Conservation (phyloP, 2,113 vertebrate genomes). For the Marmota flaviventris region DNA sequence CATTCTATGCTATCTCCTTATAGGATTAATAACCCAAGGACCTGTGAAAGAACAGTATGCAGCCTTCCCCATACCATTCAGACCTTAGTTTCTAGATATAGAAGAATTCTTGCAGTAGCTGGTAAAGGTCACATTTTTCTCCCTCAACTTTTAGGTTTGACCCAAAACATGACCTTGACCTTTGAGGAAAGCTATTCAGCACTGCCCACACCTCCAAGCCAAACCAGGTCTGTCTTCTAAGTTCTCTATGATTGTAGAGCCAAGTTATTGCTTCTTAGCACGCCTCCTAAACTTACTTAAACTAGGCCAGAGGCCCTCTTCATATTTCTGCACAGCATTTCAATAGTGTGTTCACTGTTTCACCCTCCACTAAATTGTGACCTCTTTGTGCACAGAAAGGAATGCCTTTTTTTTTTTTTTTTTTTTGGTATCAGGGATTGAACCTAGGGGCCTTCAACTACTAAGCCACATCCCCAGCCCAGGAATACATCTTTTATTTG, state of each 20-base stretch:
- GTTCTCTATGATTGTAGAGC: background rate
- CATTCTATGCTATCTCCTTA: background rate
- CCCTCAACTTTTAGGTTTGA: background rate
- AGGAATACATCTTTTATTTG: background rate
- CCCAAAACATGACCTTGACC: background rate
- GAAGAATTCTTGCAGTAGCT: background rate
- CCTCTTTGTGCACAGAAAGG: background rate
- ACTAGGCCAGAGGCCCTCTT: background rate
- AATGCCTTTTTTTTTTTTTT: background rate
- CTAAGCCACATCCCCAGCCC: no score
- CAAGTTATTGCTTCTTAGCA: background rate
- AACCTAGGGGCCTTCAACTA: no score
- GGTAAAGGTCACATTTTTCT: background rate
- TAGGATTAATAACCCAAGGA: background rate
- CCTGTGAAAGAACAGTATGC: background rate
- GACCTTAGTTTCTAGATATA: background rate
- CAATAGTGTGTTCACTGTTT: background rate
- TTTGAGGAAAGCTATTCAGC: background rate
- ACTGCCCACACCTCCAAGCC: rapidly evolving
- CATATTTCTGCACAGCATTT: background rate
- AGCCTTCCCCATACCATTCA: background rate
- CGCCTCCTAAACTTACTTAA: background rate
- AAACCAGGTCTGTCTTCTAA: background rate
- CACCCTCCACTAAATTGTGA: background rate
- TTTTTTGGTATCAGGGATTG: no score